Evolutionary conservation across 2,797 vertebrate genomes (phyloP), one percentile per base, ranked within the genome.

Genomic region (Etheostoma perlongum): DNA sequence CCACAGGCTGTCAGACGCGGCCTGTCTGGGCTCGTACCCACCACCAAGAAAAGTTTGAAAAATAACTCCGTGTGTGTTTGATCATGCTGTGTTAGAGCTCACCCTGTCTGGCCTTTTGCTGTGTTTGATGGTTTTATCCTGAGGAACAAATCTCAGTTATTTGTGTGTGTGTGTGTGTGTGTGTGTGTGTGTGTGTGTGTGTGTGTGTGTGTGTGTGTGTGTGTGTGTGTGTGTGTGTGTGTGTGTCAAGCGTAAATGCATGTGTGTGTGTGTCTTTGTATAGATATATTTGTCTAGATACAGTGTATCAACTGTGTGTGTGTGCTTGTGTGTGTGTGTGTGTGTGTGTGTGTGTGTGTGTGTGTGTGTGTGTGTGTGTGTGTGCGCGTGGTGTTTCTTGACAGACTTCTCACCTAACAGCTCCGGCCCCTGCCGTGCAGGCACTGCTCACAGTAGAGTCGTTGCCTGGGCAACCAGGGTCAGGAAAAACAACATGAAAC

Each of bases 401-500:
- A 86, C 90, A 91, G 81, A 78, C 89, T 74, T 81, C 79, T 91
- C 78, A 86, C 79, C 90, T 87, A 52, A 67, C 76, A 80, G 83
- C 88, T 86, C 92, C 91, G 18, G 93, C 93, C 82, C 82, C 81
- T 93, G 91, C 75, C 90, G 89, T 94, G 91, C 88, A 53, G 92
- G 87, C 85, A 76, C 58, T 58, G 82, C 72, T 79, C 60, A 76
- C 81, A 78, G 88, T 81, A 49, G 73, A 87, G 85, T 78, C 55
- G 85, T 94, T 74, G 87, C 86, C 74, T 49, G 64, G 81, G 90
- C 78, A 89, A 94, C 91, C 51, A 23, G 81, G 85, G 92, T 93
- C 86, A 90, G 86, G 90, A 92, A 93, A 92, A 93, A 93, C 92
- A 93, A 89, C 81, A 84, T 87, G 81, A 91, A 91, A 93, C 87